Conservation (phyloP, 2,797 vertebrate genomes). For the Pteronotus mesoamericanus region DNA sequence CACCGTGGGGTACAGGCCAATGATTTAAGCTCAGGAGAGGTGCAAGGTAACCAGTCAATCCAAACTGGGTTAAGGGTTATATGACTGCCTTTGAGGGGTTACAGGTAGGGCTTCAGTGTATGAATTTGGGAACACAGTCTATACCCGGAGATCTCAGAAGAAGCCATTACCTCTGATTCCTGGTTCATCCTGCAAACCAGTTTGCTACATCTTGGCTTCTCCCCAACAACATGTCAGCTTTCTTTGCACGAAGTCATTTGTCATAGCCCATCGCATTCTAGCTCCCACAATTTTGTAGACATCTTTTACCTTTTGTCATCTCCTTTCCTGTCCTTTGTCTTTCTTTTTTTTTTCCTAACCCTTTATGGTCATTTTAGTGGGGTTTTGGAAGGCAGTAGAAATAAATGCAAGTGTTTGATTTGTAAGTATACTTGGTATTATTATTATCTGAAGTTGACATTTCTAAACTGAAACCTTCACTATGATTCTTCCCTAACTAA, state of each 20-base stretch:
- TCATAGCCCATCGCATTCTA: neutral
- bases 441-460: neutral
- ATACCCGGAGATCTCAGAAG: neutral
- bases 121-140: no score
- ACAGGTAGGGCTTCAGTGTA: neutral
- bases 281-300: neutral
- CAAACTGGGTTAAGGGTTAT: neutral
- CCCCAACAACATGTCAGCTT: neutral
- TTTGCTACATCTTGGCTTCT: neutral
- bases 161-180: neutral
- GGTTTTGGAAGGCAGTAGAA: neutral
- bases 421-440: neutral
- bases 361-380: neutral
- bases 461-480: neutral
- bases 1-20: neutral
- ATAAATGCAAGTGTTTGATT: neutral
- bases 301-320: neutral
- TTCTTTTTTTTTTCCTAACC: neutral
- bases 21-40: neutral
- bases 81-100: neutral
- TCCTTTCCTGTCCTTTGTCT: neutral
- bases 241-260: neutral
- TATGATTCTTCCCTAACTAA: neutral
- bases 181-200: neutral
- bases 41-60: constrained; percentile 1